phyloP scores from a whole-genome alignment of 2,888 invertebrate species.

The Lysandra bellargus region DNA sequence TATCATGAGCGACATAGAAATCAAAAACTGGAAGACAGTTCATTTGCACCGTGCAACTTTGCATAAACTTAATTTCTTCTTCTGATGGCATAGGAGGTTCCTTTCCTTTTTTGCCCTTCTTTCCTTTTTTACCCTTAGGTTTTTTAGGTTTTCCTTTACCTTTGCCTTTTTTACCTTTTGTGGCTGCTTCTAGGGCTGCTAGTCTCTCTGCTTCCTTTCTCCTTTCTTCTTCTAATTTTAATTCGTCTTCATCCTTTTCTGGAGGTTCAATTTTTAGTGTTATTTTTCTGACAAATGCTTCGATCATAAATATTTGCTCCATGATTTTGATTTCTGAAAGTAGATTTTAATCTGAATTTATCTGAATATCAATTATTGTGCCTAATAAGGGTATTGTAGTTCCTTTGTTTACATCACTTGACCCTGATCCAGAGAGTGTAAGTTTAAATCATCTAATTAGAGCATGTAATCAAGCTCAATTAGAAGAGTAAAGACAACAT shows the following conservation, averaged over 20 bases:
- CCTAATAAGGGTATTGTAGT: background rate
- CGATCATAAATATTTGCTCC: slow-evolving; percentile 77
- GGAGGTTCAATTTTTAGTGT: slow-evolving; percentile 69
- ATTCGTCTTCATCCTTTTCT: slow-evolving; percentile 70
- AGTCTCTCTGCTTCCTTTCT: slow-evolving; percentile 60
- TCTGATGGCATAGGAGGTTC: slow-evolving; percentile 68
- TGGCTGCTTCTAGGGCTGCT: slow-evolving; percentile 59
- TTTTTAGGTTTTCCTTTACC: slow-evolving; percentile 37
- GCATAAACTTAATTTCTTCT: slow-evolving; percentile 74
- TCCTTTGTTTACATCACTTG: slow-evolving; percentile 1
- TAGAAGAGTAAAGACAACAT: background rate
- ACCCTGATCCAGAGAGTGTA: background rate
- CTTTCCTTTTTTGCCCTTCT: slow-evolving; percentile 63
- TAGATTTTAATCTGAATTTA: background rate
- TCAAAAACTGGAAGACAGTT: slow-evolving; percentile 70
- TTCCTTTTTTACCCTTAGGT: slow-evolving; percentile 40
- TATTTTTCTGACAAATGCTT: slow-evolving; percentile 70
- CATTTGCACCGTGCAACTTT: slow-evolving; percentile 72
- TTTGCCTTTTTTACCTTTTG: slow-evolving; percentile 49
- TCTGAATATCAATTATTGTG: background rate
- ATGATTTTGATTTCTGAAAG: slow-evolving; percentile 49
- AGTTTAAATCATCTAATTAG: background rate
- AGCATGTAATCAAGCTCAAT: slow-evolving; percentile 11
- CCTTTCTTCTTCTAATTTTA: slow-evolving; percentile 61
- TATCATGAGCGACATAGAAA: slow-evolving; percentile 73